A percentile compares a stretch with the other conserved stretches of the same genome.
Evolutionary conservation across 2,113 vertebrate genomes (phyloP).

Genomic region (Petroica traversi): DNA sequence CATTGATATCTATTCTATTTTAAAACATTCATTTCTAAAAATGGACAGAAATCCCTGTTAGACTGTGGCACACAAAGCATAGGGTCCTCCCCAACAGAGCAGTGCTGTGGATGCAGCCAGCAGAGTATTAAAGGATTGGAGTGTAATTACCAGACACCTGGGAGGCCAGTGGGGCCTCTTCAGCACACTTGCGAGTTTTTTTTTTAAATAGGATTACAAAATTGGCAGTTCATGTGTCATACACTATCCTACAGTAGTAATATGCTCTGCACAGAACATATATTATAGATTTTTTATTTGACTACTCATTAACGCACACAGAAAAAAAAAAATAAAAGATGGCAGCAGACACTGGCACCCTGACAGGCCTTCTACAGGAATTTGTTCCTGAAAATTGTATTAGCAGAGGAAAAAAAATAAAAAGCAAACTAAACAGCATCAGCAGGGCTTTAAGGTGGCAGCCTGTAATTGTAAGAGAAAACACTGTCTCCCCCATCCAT

Average conservation of each 20-base stretch:
- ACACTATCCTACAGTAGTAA: not conserved
- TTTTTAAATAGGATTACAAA: not conserved
- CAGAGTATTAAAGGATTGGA: not conserved
- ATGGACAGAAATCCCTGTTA: not conserved
- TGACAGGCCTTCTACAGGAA: not conserved
- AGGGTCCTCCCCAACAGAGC: not conserved
- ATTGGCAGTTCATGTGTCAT: not conserved
- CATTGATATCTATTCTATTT: not conserved
- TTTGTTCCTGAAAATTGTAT: not conserved
- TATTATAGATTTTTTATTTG: not conserved
- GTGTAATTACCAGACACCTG: not conserved
- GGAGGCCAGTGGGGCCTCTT: not conserved
- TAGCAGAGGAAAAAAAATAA: not conserved
- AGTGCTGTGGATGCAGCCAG: rapidly evolving
- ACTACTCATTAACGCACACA: not conserved
- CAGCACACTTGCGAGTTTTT: rapidly evolving
- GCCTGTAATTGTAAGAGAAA: not conserved
- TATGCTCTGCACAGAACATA: rapidly evolving
- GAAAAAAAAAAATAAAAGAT: not conserved
- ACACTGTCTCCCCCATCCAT: not conserved
- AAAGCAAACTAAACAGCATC: not conserved
- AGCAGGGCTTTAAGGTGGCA: not conserved
- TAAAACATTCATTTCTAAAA: not conserved
- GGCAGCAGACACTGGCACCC: not conserved
- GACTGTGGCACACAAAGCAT: not conserved